Percentiles rank a stretch among this genome's conserved stretches.
These are phyloP conservation scores for Drosophila pandora DNA, from an alignment of 1,140 invertebrate species.

Conservation along the genomic window DNA sequence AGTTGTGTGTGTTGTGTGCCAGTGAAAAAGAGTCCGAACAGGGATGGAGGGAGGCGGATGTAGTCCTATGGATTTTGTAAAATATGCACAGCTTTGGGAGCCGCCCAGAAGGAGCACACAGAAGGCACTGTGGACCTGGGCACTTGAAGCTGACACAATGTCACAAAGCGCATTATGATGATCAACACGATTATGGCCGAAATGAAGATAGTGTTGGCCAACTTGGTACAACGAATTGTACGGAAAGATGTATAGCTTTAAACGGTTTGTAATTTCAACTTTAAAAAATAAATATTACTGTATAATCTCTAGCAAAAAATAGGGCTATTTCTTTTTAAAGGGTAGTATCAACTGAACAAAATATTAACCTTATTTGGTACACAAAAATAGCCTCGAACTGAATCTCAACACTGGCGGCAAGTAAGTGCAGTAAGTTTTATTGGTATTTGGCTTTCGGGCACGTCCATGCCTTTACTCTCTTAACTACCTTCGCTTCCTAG, in stretches of 20 bases:
- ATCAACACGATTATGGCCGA: slow-evolving; percentile 65
- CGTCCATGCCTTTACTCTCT: slow-evolving; percentile 5
- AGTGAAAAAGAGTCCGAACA: background rate
- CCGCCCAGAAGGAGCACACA: slow-evolving; percentile 25
- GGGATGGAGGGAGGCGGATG: slow-evolving; percentile 3
- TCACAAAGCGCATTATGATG: slow-evolving; percentile 78
- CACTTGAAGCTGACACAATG: slow-evolving; percentile 72
- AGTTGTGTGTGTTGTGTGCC: slow-evolving; percentile 47
- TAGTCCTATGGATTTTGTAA: slow-evolving; percentile 66
- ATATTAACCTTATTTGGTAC: slow-evolving; percentile 28
- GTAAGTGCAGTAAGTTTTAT: slow-evolving; percentile 68
- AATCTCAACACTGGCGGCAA: slow-evolving; percentile 23
- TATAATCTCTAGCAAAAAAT: too few species aligned
- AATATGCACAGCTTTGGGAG: slow-evolving; percentile 68
- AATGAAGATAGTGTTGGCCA: slow-evolving; percentile 28
- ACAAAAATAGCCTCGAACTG: slow-evolving; percentile 2
- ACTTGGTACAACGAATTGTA: slow-evolving; percentile 5
- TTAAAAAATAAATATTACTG: background rate
- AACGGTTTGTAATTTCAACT: background rate
- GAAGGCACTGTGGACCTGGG: slow-evolving; percentile 34
- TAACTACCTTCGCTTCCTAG: background rate
- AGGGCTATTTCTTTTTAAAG: background rate
- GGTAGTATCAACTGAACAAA: background rate
- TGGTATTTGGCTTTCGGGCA: slow-evolving; percentile 65
- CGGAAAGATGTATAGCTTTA: background rate